Evolutionary conservation across 2,113 vertebrate genomes (phyloP), one percentile per base, ranked within the genome.

Genomic region (Bufo gargarizans): DNA sequence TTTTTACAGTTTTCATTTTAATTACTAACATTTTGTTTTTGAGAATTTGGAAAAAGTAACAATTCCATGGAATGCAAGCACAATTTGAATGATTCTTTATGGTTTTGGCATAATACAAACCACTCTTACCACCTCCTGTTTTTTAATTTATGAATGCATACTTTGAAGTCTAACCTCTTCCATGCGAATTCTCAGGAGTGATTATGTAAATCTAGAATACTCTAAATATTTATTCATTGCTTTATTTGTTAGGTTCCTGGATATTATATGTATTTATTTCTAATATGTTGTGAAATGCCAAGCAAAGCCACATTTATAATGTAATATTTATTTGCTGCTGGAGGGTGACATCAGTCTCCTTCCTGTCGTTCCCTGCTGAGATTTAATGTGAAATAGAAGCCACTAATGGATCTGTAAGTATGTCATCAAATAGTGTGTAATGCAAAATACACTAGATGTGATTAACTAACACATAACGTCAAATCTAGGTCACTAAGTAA

Each of bases 351-450:
- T 83, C 61, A 49, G 81, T 83, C 81, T 65, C 61, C 61, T 83
- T 83, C 63, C 61, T 83, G 81, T 50, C 58, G 10, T 61, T 83
- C 81, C 61, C 61, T 14, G 19, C 61, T 69, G 81, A 65, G 61
- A 69, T 53, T 83, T 50, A 50, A 67, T 63, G n/a, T 83, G 61
- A 69, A 83, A 69, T 83, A 63, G 43, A 69, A 67, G 45, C 58
- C 81, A 83, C 61, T 83, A 83, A 83, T 83, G 81, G 81, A 83
- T 67, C 47, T 17, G 69, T 67, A 83, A 83, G 63, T 69, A 83
- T 65, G 59, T 53, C 81, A 83, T 22, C 81, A 22, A 53, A 67
- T 69, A 20, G 63, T 67, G n/a, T 53, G 80, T 50, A 82, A 49
- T 49, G 19, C 59, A 5, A 20, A 82, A 65, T 47, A 67, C 45